Evolutionary conservation across 1,140 invertebrate species (phyloP), one percentile per base, ranked within the genome.

Genomic region (Drosophila bipectinata): DNA sequence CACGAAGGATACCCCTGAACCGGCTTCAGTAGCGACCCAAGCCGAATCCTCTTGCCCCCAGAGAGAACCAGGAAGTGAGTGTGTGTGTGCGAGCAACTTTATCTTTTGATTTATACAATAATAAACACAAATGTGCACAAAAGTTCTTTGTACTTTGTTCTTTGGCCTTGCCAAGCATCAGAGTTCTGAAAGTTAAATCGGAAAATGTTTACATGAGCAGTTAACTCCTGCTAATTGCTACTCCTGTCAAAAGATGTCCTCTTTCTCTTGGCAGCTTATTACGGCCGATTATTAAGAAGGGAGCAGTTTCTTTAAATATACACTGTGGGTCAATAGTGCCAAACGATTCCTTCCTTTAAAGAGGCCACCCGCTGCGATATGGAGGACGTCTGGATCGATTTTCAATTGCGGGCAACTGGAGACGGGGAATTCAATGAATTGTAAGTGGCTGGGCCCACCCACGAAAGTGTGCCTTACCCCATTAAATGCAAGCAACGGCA

Each of bases 71-170:
- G 52, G 54, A 79, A 82, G 49, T 67, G 64, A 21, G 21, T 79
- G 53, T 76, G 52, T 72, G 6, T 79, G 53, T 76, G 55, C 69
- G 1, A 37, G 62, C 71, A 69, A 82, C 64, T 78, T 87, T 82
- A 82, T 83, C 60, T 81, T 75, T 73, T 88, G 83, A 87, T 88
- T 87, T 88, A 88, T 79, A 87, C 79, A 88, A 88, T 83, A 83
- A 82, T 88, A 87, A 87, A 79, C 79, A 83, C 61, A 83, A 79
- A 79, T 77, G 79, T 78, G 67, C 71, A 72, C 63, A 60, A 72
- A 78, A 79, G 61, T 85, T 72, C 55, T 84, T 66, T 76, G 63
- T 71, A 71, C 67, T 76, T 76, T 67, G 63, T 67, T 67, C 60
- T 48, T 47, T 73, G 39, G 49, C 54, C 60, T 67, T 18, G 72